Conservation (phyloP, 2,113 vertebrate species). For the Raphicerus campestris region DNA sequence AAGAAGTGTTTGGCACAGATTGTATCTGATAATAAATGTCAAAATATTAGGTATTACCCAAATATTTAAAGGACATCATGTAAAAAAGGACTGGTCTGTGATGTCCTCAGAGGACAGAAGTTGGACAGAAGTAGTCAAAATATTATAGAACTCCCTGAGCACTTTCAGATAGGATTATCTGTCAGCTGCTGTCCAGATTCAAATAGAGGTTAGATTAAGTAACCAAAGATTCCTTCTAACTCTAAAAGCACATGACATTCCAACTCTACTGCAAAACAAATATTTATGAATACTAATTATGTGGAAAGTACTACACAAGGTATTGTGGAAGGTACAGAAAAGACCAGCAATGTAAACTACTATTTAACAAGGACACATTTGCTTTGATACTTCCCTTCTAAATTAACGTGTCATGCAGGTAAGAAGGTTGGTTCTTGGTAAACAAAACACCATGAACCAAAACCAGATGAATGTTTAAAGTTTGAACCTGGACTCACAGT, state of each 20-base stretch:
- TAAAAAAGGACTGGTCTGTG: neutral
- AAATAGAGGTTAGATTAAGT: neutral
- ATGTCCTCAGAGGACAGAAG: neutral
- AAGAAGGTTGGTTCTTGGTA: neutral
- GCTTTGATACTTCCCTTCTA: neutral
- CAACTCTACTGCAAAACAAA: neutral
- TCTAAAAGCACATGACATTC: neutral
- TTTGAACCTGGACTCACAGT: neutral
- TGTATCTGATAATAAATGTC: neutral
- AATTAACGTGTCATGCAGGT: neutral
- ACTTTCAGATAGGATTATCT: neutral
- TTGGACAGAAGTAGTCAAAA: neutral
- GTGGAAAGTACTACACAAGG: neutral
- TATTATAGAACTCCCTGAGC: neutral
- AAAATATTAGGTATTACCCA: neutral
- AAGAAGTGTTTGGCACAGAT: neutral
- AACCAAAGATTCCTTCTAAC: neutral
- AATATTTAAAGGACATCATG: neutral
- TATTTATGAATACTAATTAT: neutral
- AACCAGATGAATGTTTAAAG: neutral
- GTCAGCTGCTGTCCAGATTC: neutral
- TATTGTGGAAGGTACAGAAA: neutral
- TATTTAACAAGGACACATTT: neutral
- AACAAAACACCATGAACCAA: constrained; percentile 8
- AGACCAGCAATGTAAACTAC: neutral